Base-by-base conservation (phyloP, 1,140 invertebrate species). In the Choristoneura fumiferana region DNA sequence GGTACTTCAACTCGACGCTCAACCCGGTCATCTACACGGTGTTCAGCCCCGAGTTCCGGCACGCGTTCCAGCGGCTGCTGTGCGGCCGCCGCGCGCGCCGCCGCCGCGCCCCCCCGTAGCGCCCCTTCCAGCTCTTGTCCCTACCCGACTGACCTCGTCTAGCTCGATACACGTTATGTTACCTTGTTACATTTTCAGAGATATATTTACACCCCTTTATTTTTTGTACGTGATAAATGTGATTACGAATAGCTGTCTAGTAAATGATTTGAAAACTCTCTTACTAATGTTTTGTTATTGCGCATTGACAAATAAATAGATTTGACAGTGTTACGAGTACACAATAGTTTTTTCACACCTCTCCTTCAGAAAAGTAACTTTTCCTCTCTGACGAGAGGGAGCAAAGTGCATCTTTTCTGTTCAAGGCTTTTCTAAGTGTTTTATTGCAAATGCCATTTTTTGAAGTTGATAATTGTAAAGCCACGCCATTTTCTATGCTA, bases 1-100 rank as follows among this genome's bases (percentile, higher is more conserved):
- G 94, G 36, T 97, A 97, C 85, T 95, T 96, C 75, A 97, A 97
- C 89, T 97, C 96, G 0, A 96, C 95, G 29, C 88, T 97, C 14
- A 97, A 97, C 87, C 96, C 96, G 8, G 93, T 96, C 38, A 96
- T 97, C 71, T 98, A 97, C 84, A 96, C 95, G 18, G 94, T 96
- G 62, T 96, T 97, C 81, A 96, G 95, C 77, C 95, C 95, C 10
- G 96, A 97, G 81, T 98, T 97, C 83, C 89, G 96, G 54, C 92
- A 94, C 75, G 96, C 96, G 37, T 97, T 97, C 86, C 94, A 95
- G 81, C 93, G 95, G 71, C 92, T 97, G 55, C 87, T 97, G 57
- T 95, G 93, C 81, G 94, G 93, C 0, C 79, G 90, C 12, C 89
- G 91, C 17, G 89, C 82, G 57, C 90, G 90, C 35, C 78, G 87